phyloP scores from a whole-genome alignment of 2,888 invertebrate genomes.

The Drosophila leonis region DNA sequence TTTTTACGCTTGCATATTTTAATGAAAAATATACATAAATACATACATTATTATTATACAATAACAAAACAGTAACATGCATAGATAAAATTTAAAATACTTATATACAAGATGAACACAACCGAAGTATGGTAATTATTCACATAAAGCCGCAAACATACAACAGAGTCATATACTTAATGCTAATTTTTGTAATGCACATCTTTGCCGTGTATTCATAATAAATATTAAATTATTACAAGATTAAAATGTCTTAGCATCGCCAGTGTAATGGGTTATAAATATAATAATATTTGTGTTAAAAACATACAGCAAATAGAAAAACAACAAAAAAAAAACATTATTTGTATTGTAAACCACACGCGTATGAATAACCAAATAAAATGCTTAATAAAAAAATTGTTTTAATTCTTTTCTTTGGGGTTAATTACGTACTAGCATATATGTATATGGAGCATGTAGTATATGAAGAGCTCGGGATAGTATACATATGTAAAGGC shows the following conservation, averaged over 20 bases:
- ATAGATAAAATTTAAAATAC: constrained; percentile 72
- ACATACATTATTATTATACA: constrained; percentile 64
- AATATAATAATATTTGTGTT: constrained; percentile 72
- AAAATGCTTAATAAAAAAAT: constrained; percentile 71
- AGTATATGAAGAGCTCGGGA: background rate
- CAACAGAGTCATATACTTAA: constrained; percentile 46
- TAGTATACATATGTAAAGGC: no score
- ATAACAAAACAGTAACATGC: constrained; percentile 47
- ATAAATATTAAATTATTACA: constrained; percentile 59
- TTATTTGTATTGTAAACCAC: constrained; percentile 83
- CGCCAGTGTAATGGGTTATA: constrained; percentile 64
- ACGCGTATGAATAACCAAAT: constrained; percentile 81
- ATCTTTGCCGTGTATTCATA: constrained; percentile 59
- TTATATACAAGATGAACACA: constrained; percentile 53
- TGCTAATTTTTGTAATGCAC: constrained; percentile 74
- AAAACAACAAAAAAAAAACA: constrained; percentile 44
- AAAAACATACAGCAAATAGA: constrained; percentile 66
- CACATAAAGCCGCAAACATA: constrained; percentile 52
- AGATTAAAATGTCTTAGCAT: constrained; percentile 69
- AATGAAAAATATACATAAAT: constrained; percentile 64
- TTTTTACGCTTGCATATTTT: constrained; percentile 81
- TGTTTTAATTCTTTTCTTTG: background rate
- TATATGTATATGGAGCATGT: no score
- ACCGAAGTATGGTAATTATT: constrained; percentile 41
- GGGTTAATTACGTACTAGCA: background rate